Evolutionary conservation across 2,113 vertebrate species (phyloP), one percentile per base, ranked within the genome.

Genomic region (Pholis gunnellus): DNA sequence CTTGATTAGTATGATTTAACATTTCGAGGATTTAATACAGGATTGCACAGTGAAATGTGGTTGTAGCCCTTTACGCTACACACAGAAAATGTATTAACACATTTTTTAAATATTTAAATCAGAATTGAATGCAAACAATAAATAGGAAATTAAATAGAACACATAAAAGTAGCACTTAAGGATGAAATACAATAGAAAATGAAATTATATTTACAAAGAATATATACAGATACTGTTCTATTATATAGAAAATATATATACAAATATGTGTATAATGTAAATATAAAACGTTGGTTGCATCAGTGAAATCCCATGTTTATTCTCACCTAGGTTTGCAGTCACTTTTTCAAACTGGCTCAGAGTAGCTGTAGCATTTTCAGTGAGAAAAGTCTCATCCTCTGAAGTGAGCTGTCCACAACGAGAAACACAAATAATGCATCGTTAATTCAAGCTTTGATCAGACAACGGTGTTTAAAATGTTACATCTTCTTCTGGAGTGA

Each of bases 341-440:
- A 98, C 97, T 93, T 95, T 97, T 93, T 99, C 97, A 95, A 99
- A 99, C 77, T 99, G 98, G 92, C 96, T 99, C 72, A 99, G 95
- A 0, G 94, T 92, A 36, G 96, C 93, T 57, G 97, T 97, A 13
- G 97, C 97, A 20, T 99, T 99, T 64, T 96, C 91, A n/a, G 95
- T 90, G 60, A 99, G 94, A 88, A 99, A 99, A 0, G 89, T 89
- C 88, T 99, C 97, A 18, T 99, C 98, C 54, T 97, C 97, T 18
- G 94, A 38, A 20, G 97, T 96, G 34, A 99, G 95, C 98, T 99
- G 86, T 71, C 2, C 25, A 38, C 11, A 74, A 66, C 40, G 25
- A 71, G 61, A 64, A 36, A 52, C 27, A 71, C 46, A 61, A 48
- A 17, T 0, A n/a, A 64, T 3, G 10, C 9, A 15, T 25, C 4